Conservation (phyloP, 2,797 vertebrate species). For the Sarcophilus harrisii region DNA sequence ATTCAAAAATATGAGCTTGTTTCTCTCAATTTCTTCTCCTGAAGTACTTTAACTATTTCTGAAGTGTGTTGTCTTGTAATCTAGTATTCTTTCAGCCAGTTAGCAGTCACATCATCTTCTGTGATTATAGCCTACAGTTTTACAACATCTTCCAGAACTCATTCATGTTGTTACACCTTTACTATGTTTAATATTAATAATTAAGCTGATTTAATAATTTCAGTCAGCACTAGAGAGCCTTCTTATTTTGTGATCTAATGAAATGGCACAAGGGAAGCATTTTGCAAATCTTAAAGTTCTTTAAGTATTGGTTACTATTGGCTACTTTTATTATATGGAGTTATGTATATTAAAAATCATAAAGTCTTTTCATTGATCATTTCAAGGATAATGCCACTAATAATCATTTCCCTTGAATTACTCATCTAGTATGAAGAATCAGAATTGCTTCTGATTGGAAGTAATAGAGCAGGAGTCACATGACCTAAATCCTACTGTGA, state of each 20-base stretch:
- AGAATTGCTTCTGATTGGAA: neutral
- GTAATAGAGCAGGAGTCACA: neutral
- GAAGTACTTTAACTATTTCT: neutral
- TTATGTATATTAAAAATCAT: neutral
- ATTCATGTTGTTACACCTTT: neutral
- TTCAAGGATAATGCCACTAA: neutral
- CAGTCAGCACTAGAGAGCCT: too few relatives aligned
- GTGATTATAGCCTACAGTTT: neutral
- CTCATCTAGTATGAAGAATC: neutral
- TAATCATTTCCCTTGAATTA: conserved; percentile 11
- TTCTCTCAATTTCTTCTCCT: neutral
- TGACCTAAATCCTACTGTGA: neutral
- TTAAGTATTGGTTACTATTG: neutral
- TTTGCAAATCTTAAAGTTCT: neutral
- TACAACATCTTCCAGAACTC: neutral
- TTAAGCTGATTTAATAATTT: neutral
- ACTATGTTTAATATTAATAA: neutral
- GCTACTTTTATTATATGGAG: neutral
- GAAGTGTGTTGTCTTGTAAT: neutral
- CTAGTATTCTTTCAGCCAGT: neutral
- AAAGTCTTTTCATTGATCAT: neutral
- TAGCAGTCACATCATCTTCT: neutral
- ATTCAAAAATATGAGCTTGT: neutral
- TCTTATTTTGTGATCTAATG: neutral
- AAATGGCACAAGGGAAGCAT: neutral